Conservation (phyloP, 2,888 invertebrate genomes). For the Tenthredo livida region DNA sequence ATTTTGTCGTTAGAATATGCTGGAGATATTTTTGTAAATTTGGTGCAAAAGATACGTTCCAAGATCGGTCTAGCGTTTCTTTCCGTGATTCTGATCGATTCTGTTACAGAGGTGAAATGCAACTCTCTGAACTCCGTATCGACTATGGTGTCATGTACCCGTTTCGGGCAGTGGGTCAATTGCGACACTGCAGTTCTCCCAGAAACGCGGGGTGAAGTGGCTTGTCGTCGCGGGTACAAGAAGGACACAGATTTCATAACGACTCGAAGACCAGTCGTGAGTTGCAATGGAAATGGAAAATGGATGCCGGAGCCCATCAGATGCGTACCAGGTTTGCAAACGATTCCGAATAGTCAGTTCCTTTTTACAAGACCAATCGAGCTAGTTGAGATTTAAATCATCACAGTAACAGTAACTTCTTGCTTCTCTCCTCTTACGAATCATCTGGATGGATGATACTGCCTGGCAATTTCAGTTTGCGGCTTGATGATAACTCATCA, state of each 20-base stretch:
- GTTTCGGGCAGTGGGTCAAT: conserved; percentile 11
- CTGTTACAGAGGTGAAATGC: conserved; percentile 32
- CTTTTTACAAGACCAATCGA: conserved; percentile 5
- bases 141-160: background rate
- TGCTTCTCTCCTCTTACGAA: background rate
- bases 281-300: conserved; percentile 68
- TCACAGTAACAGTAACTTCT: background rate
- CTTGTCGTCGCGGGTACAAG: conserved; percentile 68
- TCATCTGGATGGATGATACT: too few relatives aligned
- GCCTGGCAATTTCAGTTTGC: conserved; percentile 70
- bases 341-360: conserved; percentile 31
- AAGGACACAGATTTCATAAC: conserved; percentile 53
- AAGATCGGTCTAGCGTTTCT: too few relatives aligned
- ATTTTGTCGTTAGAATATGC: too few relatives aligned
- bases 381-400: background rate
- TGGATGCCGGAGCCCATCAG: conserved; percentile 74
- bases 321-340: conserved; percentile 73
- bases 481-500: conserved; percentile 63
- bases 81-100: background rate
- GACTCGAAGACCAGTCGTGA: conserved; percentile 61
- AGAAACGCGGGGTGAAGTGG: conserved; percentile 65
- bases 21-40: too few relatives aligned
- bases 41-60: too few relatives aligned
- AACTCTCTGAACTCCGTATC: conserved; percentile 24
- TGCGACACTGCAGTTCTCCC: conserved; percentile 67